These are phyloP conservation scores for Gila robusta DNA, from an alignment of 2,797 vertebrate species.

Conservation along the genomic window DNA sequence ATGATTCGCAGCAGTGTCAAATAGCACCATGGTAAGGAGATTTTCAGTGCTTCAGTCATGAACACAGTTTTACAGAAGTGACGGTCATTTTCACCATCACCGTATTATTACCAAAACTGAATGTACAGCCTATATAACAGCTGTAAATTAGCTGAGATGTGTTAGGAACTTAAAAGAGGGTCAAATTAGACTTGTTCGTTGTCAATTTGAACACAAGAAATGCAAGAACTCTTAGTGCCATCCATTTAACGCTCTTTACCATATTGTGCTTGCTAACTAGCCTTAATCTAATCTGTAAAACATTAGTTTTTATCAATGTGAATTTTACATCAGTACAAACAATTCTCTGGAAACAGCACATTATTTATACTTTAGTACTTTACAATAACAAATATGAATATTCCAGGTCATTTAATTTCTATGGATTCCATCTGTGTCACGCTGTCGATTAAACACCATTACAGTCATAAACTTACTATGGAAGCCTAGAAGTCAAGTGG, in stretches of 20 bases:
- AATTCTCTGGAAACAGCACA: constrained; percentile 1
- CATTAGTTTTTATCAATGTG: neutral
- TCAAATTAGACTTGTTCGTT: neutral
- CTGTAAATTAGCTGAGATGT: neutral
- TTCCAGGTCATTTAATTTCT: neutral
- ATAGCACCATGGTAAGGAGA: constrained; percentile 26
- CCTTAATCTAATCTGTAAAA: neutral
- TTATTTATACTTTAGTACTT: neutral
- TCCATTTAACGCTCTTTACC: neutral
- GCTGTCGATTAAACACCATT: neutral
- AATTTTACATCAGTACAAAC: neutral
- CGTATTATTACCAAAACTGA: neutral
- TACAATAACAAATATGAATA: neutral
- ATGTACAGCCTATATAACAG: neutral
- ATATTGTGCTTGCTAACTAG: constrained; percentile 8
- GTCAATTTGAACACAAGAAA: constrained; percentile 6
- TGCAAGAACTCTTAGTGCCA: neutral
- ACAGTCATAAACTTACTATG: constrained; percentile 9
- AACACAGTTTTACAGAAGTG: constrained; percentile 40
- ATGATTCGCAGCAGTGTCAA: constrained; percentile 10
- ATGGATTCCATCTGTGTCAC: constrained; percentile 2
- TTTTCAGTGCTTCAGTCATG: constrained; percentile 17
- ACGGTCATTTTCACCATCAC: constrained; percentile 25
- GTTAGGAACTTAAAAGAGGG: neutral
- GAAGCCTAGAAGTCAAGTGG: constrained; percentile 15